phyloP scores from a whole-genome alignment of 2,113 vertebrate genomes.

The Melanocharis versteri region DNA sequence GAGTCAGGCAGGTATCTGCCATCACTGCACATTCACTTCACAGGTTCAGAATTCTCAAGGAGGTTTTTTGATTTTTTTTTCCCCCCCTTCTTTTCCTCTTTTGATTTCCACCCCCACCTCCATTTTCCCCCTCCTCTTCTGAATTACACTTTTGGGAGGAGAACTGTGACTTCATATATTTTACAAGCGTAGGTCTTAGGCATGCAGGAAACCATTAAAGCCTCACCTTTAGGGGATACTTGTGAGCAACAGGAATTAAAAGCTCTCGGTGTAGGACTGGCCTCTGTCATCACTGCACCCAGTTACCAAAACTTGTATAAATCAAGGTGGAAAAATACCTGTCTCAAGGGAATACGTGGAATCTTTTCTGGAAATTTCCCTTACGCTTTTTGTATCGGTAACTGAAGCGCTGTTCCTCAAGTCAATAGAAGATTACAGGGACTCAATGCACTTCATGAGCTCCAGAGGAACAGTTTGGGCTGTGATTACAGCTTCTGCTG shows the following conservation, averaged over 20 bases:
- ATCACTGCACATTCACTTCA: neutral
- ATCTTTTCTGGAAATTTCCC: neutral
- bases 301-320: neutral
- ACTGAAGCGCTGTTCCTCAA: neutral
- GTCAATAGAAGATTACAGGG: neutral
- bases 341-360: neutral
- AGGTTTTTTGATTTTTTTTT: neutral
- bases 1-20: neutral
- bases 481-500: neutral
- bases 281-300: neutral
- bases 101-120: rapidly evolving
- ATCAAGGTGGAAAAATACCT: neutral
- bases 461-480: neutral
- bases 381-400: neutral
- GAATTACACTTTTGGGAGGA: neutral
- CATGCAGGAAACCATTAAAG: neutral
- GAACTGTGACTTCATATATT: neutral
- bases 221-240: rapidly evolving
- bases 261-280: neutral
- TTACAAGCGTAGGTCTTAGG: neutral
- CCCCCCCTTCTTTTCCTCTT: neutral
- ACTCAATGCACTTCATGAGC: neutral
- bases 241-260: neutral
- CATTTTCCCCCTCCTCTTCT: rapidly evolving
- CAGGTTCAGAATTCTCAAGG: neutral